These are phyloP conservation scores for Sylvia atricapilla DNA, from an alignment of 2,113 vertebrate species.

Conservation along the genomic window DNA sequence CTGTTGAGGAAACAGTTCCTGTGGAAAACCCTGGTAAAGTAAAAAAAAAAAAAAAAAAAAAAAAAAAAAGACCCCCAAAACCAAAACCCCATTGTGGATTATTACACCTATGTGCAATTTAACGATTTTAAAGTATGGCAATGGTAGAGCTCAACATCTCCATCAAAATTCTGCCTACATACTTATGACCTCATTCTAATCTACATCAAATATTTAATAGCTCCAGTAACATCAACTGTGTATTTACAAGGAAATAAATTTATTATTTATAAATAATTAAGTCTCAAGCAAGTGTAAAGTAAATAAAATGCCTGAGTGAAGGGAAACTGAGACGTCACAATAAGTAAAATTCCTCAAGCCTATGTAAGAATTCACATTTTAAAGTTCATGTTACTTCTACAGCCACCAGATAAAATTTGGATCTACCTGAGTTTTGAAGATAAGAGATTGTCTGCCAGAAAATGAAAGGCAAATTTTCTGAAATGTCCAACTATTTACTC, in stretches of 20 bases:
- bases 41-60: background rate
- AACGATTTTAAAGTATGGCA: background rate
- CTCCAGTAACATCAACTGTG: background rate
- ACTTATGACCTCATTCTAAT: background rate
- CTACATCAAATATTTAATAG: background rate
- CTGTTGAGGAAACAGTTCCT: background rate
- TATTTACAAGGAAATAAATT: background rate
- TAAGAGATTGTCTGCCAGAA: background rate
- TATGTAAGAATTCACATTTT: accelerated
- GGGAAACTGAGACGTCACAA: background rate
- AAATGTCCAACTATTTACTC: background rate
- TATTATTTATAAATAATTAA: background rate
- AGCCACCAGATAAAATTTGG: background rate
- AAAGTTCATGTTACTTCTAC: background rate
- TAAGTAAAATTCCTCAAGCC: background rate
- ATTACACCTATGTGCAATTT: background rate
- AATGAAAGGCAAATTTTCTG: background rate
- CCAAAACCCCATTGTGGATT: background rate
- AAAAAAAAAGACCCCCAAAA: no score
- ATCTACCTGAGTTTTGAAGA: background rate
- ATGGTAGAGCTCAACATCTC: background rate
- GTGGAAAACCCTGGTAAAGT: background rate
- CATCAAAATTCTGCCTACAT: background rate
- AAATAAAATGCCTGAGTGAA: background rate
- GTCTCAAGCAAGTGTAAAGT: background rate